Evolutionary conservation across 2,797 vertebrate species (phyloP).

Genomic region (Rallus crepitans): DNA sequence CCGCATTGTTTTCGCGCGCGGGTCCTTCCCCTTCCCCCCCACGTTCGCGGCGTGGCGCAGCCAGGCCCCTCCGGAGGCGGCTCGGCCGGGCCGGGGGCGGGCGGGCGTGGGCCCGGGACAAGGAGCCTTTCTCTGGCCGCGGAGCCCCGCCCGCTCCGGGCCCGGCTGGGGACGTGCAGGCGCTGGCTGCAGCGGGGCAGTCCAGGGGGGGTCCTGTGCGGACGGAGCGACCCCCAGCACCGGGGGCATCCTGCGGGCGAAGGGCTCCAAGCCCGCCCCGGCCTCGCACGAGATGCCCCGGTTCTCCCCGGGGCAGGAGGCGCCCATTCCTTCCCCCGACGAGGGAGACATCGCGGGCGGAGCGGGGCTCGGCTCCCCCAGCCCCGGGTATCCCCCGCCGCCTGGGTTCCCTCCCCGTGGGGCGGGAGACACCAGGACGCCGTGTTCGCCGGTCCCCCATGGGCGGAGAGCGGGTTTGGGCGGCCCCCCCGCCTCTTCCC

Average conservation of each 20-base stretch:
- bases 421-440: not conserved
- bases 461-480: not conserved
- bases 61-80: no score
- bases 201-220: not conserved
- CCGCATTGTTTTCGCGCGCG: rapidly evolving
- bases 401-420: not conserved
- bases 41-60: no score
- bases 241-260: not conserved
- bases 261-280: no score
- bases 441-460: not conserved
- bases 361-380: not conserved
- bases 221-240: not conserved
- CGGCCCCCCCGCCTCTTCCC: not conserved
- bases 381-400: not conserved
- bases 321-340: no score
- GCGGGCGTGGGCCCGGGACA: not conserved
- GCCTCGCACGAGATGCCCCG: not conserved
- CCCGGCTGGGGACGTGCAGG: not conserved
- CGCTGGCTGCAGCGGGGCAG: not conserved
- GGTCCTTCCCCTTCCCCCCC: not conserved
- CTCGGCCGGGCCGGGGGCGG: no score
- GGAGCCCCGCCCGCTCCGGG: not conserved
- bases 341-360: no score
- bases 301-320: no score
- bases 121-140: not conserved